Evolutionary conservation across 2,888 invertebrate species (phyloP).

Genomic region (Holacanthella duospinosa): DNA sequence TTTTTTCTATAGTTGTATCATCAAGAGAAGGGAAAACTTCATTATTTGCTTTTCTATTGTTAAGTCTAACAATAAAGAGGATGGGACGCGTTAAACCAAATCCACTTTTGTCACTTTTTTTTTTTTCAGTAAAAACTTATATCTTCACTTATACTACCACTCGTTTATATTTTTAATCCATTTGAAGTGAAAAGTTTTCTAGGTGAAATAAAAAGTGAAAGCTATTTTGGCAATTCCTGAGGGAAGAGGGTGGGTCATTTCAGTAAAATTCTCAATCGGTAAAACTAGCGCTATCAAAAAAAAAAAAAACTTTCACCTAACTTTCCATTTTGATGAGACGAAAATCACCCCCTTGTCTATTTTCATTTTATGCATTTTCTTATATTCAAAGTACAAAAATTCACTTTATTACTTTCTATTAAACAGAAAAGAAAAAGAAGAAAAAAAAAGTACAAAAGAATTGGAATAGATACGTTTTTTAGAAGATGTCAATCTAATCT

Average conservation of each 20-base stretch:
- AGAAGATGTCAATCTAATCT: conserved; percentile 27
- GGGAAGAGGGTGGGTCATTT: conserved; percentile 2
- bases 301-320: too few relatives aligned
- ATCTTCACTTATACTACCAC: neutral
- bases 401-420: conserved; percentile 20
- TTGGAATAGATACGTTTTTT: conserved; percentile 14
- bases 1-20: neutral
- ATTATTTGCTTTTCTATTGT: neutral
- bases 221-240: conserved; percentile 3
- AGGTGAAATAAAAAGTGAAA: neutral
- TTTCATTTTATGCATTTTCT: neutral
- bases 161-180: conserved; percentile 1
- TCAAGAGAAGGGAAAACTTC: neutral
- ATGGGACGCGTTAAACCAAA: conserved; percentile 1
- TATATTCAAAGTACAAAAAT: conserved; percentile 7
- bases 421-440: too few relatives aligned
- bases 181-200: conserved; percentile 1
- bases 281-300: too few relatives aligned
- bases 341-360: conserved; percentile 6
- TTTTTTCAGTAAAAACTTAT: neutral
- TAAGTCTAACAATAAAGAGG: neutral
- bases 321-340: conserved; percentile 14
- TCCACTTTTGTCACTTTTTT: neutral
- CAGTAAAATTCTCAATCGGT: neutral
- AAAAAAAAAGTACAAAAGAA: conserved; percentile 15